A percentile compares a stretch with the other conserved stretches of the same genome.
These are phyloP conservation scores for Rhopalosiphum padi DNA, from an alignment of 1,140 invertebrate species.

Conservation along the genomic window DNA sequence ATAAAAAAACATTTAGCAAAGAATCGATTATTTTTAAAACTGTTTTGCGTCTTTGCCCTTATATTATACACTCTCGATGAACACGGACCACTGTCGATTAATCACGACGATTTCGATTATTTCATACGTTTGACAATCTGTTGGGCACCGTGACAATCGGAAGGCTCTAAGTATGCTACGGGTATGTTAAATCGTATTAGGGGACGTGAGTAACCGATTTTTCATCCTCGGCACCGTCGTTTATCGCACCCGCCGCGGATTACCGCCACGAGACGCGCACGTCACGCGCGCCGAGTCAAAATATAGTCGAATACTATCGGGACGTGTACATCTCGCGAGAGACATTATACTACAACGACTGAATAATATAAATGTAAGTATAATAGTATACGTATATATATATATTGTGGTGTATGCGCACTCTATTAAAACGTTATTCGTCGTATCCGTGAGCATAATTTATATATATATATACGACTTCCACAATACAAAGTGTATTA, in stretches of 20 bases:
- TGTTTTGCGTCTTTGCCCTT: not conserved
- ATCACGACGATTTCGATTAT: not conserved
- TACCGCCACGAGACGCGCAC: not conserved
- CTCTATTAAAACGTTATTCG: not conserved
- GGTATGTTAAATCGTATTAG: not conserved
- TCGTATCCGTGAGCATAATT: not conserved
- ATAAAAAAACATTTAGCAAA: not conserved
- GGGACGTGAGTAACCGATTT: not conserved
- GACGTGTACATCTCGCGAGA: not conserved
- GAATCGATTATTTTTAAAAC: not conserved
- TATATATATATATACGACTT: not conserved
- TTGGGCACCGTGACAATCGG: not conserved
- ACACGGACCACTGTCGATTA: no score
- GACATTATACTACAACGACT: not conserved
- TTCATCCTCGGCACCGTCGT: not conserved
- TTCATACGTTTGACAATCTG: not conserved
- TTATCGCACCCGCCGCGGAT: not conserved
- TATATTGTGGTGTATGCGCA: not conserved
- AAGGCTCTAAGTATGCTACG: not conserved
- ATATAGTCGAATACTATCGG: not conserved
- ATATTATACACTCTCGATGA: not conserved
- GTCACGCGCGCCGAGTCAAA: not conserved
- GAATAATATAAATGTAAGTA: constrained; percentile 18
- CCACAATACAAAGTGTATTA: not conserved
- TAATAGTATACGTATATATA: not conserved